phyloP scores from a whole-genome alignment of 2,113 vertebrate genomes.

The Amphiprion ocellaris region DNA sequence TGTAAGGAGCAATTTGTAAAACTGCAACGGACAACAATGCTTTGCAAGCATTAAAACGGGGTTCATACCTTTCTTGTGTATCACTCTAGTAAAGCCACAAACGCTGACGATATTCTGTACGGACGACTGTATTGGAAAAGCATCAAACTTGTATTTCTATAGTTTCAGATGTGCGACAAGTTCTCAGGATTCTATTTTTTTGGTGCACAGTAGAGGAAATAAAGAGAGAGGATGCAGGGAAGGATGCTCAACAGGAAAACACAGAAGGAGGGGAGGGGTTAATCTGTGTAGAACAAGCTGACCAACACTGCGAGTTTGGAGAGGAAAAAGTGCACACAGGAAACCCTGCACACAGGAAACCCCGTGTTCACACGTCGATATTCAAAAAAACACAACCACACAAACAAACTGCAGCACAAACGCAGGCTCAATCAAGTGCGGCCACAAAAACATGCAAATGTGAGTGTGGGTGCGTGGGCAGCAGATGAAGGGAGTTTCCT shows the following conservation, averaged over 20 bases:
- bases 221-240: not conserved
- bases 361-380: slow-evolving; percentile 1
- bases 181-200: not conserved
- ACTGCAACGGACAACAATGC: slow-evolving; percentile 64
- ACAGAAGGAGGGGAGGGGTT: slow-evolving; percentile 50
- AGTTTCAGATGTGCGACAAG: not conserved
- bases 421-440: slow-evolving; percentile 38
- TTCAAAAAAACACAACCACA: slow-evolving; percentile 33
- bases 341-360: slow-evolving; percentile 28
- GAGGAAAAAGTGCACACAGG: slow-evolving; percentile 49
- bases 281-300: slow-evolving; percentile 60
- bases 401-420: slow-evolving; percentile 25
- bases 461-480: slow-evolving; percentile 8
- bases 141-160: not conserved
- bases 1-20: slow-evolving; percentile 73
- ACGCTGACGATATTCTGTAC: slow-evolving; percentile 2
- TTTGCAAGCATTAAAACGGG: slow-evolving; percentile 31
- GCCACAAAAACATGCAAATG: slow-evolving; percentile 46
- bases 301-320: slow-evolving; percentile 57
- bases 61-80: slow-evolving; percentile 24
- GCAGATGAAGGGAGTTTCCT: slow-evolving; percentile 52
- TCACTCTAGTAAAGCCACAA: slow-evolving; percentile 23
- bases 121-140: not conserved
- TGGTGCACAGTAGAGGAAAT: not conserved
- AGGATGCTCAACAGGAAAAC: not conserved